phyloP scores from a whole-genome alignment of 1,140 invertebrate species.

The Zaprionus tsacasi region DNA sequence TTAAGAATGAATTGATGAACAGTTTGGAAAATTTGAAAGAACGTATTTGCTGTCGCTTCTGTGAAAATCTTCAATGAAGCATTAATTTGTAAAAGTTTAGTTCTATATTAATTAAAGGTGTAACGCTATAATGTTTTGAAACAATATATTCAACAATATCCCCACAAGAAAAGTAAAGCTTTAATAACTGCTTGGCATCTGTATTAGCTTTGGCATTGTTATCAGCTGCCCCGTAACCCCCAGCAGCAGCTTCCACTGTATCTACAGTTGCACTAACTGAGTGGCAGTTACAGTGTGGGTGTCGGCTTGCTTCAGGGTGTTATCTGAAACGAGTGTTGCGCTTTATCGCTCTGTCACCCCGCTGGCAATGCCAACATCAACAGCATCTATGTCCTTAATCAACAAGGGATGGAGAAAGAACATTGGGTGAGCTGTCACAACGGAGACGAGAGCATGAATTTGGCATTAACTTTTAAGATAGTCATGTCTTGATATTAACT shows the following conservation, averaged over 20 bases:
- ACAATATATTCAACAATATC: too few species aligned
- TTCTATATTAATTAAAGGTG: not conserved
- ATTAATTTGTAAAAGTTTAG: not conserved
- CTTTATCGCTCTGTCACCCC: slow-evolving; percentile 23
- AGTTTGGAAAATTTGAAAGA: not conserved
- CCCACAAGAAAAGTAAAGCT: not conserved
- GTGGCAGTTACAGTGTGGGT: slow-evolving; percentile 16
- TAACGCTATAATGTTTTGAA: not conserved
- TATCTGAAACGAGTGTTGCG: slow-evolving; percentile 30
- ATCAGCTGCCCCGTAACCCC: slow-evolving; percentile 13
- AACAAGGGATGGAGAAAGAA: slow-evolving; percentile 5
- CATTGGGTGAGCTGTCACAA: slow-evolving; percentile 9
- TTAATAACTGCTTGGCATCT: slow-evolving; percentile 12
- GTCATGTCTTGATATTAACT: slow-evolving; percentile 63
- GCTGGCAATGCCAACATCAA: slow-evolving; percentile 39
- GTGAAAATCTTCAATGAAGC: not conserved
- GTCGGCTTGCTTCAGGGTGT: slow-evolving; percentile 6
- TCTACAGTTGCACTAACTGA: slow-evolving; percentile 2
- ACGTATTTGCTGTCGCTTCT: not conserved
- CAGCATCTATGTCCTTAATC: slow-evolving; percentile 44
- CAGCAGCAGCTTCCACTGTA: not conserved
- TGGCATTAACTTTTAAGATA: slow-evolving; percentile 64
- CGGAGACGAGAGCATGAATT: slow-evolving; percentile 67
- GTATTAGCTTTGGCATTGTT: slow-evolving; percentile 49
- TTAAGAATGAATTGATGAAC: not conserved